These are phyloP conservation scores for Anthophora plumipes DNA, from an alignment of 2,888 invertebrate genomes.

Conservation along the genomic window DNA sequence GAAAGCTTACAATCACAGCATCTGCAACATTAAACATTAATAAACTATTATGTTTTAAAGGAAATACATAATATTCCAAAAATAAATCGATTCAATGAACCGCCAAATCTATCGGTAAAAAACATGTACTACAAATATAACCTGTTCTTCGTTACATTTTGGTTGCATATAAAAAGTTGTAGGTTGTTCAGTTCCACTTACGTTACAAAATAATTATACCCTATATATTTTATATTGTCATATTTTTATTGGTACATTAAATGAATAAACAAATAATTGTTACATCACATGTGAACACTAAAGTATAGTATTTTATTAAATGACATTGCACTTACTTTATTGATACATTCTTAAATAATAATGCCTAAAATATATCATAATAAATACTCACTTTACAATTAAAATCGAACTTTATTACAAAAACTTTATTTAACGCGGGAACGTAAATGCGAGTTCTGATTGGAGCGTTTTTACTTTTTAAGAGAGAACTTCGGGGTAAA, in stretches of 20 bases:
- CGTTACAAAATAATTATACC: neutral
- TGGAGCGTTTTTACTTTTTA: neutral
- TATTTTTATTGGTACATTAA: too few relatives aligned
- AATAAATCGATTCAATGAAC: neutral
- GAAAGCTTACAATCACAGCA: neutral
- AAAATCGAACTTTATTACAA: neutral
- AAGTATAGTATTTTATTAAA: too few relatives aligned
- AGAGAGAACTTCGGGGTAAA: neutral
- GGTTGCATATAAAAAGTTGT: neutral
- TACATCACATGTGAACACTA: neutral
- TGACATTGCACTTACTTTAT: neutral
- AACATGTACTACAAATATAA: neutral
- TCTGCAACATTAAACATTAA: constrained; percentile 1
- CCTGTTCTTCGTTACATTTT: neutral
- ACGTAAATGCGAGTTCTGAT: neutral
- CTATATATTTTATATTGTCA: neutral
- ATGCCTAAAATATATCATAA: neutral
- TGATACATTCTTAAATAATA: neutral
- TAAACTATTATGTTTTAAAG: neutral
- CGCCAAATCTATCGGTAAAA: neutral
- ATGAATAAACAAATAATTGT: neutral
- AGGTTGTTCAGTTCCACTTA: neutral
- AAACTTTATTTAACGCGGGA: neutral
- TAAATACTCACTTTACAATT: neutral
- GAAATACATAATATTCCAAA: neutral